phyloP scores from a whole-genome alignment of 2,113 vertebrate species.

The Pseudonaja textilis region DNA sequence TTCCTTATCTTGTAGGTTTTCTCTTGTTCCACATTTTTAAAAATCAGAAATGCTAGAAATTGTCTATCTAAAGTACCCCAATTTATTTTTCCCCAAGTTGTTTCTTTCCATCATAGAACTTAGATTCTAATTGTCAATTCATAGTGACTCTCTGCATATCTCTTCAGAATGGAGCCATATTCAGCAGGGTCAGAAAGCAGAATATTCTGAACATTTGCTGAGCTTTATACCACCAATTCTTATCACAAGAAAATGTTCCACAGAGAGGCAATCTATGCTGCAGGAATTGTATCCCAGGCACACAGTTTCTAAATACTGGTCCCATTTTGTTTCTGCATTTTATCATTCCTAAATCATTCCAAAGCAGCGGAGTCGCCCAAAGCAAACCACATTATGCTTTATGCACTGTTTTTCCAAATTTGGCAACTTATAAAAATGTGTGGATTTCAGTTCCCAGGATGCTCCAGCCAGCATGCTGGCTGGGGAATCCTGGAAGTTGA shows the following conservation, averaged over 20 bases:
- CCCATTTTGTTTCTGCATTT: neutral
- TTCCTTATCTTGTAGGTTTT: no score
- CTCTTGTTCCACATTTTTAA: no score
- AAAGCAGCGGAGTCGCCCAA: neutral
- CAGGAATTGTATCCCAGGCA: neutral
- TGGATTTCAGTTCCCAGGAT: neutral
- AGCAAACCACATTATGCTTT: neutral
- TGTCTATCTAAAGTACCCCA: no score
- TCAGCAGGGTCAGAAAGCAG: neutral
- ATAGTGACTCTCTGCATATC: neutral
- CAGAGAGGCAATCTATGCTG: neutral
- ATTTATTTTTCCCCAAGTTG: no score
- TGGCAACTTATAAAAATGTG: neutral
- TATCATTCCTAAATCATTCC: neutral
- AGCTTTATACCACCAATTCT: neutral
- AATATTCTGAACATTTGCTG: neutral
- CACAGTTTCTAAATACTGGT: neutral
- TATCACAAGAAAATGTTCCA: neutral
- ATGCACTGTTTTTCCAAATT: neutral
- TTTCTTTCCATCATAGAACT: no score
- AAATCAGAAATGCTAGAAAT: no score
- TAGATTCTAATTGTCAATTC: no score
- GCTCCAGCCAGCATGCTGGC: no score
- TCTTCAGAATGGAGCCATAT: neutral
- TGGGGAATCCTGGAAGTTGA: neutral